Evolutionary conservation across 1,140 invertebrate genomes (phyloP).

Genomic region (Drosophila lacertosa): DNA sequence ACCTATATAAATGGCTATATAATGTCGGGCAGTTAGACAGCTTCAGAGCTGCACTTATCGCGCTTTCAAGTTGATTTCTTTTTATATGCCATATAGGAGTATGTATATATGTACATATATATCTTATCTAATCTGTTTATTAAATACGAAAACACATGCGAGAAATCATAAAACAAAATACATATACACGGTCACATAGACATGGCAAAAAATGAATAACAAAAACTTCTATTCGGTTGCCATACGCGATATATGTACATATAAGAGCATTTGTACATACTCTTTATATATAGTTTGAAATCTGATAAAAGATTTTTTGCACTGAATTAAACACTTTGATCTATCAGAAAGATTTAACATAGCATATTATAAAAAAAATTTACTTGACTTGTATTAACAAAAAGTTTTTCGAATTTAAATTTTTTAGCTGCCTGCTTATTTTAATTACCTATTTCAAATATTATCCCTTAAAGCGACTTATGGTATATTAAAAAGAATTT

Average conservation of each 20-base stretch:
- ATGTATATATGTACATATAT: conserved; percentile 12
- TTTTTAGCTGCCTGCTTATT: not conserved
- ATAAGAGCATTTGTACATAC: not conserved
- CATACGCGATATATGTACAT: conserved; percentile 26
- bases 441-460: not conserved
- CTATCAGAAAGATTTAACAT: not conserved
- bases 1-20: conserved; percentile 36
- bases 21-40: conserved; percentile 37
- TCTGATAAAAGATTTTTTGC: not conserved
- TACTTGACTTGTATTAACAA: no score
- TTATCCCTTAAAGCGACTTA: not conserved
- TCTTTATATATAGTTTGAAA: not conserved
- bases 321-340: not conserved
- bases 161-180: conserved; percentile 70
- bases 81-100: conserved; percentile 40
- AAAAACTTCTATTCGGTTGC: conserved; percentile 33
- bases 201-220: conserved; percentile 37
- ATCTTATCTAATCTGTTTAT: conserved; percentile 78
- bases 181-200: conserved; percentile 18
- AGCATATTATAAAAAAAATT: not conserved
- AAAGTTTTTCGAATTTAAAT: not conserved
- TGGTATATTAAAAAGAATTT: no score
- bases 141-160: conserved; percentile 71
- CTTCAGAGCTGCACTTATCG: conserved; percentile 64
- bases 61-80: conserved; percentile 59